Base-by-base conservation (phyloP, 2,113 vertebrate genomes). In the Puntigrus tetrazona region DNA sequence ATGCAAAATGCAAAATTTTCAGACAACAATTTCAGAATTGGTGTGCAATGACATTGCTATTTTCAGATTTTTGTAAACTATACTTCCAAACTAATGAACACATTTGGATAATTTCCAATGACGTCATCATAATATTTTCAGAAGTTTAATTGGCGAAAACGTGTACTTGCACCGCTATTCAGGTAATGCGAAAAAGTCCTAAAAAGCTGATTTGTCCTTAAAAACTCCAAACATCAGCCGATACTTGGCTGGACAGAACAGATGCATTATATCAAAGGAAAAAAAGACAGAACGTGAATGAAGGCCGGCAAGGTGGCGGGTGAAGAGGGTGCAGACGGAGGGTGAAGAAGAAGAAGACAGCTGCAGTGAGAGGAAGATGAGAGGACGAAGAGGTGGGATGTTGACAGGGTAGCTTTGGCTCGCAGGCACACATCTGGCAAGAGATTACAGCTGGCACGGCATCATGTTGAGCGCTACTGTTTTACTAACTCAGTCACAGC, bases 361-460 rank as follows among this genome's bases (percentile, higher is more conserved):
- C 59, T 83, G 76, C 78, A 55, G 31, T 47, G 13, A 67, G 75
- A 85, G 55, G 78, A 72, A 75, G 25, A 55, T 43, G 63, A 70
- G 61, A 59, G 59, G 38, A 61, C 11, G n/a, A 69, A 65, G 47
- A 55, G 43, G 22, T 31, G 55, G 70, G 55, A 75, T 82, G 84
- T 63, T 86, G 59, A 77, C 31, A 75, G 25, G 78, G 31, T 61
- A 52, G 31, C 59, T 74, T 43, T 81, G 18, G 67, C 67, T 86
- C 25, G 22, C 55, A 82, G 79, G 72, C 84, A 55, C 79, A 86
- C 84, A 86, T 86, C 84, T 86, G 84, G 78, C 63, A 18, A 57
- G 79, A 86, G 78, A 86, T 86, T 82, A 82, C 41, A 75, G 78
- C 73, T 38, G 70, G 45, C 78, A 78, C 34, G 75, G n/a, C 83